Evolutionary conservation across 2,797 vertebrate genomes (phyloP), one percentile per base, ranked within the genome.

Genomic region (Taeniopygia guttata): DNA sequence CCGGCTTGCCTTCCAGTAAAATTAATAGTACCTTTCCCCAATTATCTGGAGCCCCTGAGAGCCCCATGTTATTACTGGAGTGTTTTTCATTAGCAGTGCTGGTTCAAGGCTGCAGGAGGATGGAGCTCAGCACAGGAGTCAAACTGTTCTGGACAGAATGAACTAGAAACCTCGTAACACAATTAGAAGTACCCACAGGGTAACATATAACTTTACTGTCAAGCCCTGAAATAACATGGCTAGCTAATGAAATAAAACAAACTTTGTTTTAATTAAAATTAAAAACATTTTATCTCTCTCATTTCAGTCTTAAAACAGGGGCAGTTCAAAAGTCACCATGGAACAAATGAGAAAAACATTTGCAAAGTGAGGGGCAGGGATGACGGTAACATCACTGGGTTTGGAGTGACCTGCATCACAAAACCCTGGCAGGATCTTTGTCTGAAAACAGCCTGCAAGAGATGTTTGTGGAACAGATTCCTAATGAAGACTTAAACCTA

Each of bases 221-320:
- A 97, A 96, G 95, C 87, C 84, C 67, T 97, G 97, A 97, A 98
- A 98, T 97, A 98, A 98, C 97, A 97, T 17, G 21, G 89, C 72
- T 63, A 87, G 95, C 97, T 97, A 97, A 97, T 97, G 96, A 97
- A 98, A 98, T 96, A 98, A 97, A 97, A 97, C 96, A 97, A 97
- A 98, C 95, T 97, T 97, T 97, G 95, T 92, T 98, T 97, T 98
- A 98, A 98, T 98, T 98, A 98, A 98, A 97, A 97, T 96, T 95
- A 97, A 96, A 96, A 96, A 92, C 96, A 94, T 97, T 98, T 97
- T 97, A 96, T 97, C 97, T 97, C 96, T 96, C 96, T 97, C 96
- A 69, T 94, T 96, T 96, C 94, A 91, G 84, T 94, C 93, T 94
- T 97, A 96, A 98, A 96, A 96, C 78, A 59, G 84, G 64, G 51